Conservation (phyloP, 2,113 vertebrate genomes). For the Calypte anna region DNA sequence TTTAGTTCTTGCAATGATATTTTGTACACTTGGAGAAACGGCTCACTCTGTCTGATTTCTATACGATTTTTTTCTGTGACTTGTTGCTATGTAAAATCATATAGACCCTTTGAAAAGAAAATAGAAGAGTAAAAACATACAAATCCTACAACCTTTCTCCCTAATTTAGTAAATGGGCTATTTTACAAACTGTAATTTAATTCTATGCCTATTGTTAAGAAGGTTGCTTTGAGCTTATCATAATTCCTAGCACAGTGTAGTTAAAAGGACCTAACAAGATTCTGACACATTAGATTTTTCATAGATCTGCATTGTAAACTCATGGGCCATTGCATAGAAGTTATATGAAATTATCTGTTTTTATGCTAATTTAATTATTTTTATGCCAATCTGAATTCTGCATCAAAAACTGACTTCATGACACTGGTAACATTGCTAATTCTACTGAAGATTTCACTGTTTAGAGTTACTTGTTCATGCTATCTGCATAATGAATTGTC, state of each 20-base stretch:
- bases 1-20: not conserved
- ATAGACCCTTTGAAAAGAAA: not conserved
- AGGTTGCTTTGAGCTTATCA: not conserved
- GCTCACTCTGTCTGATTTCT: not conserved
- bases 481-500: constrained; percentile 72
- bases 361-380: not conserved
- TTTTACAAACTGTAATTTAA: not conserved
- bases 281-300: not conserved
- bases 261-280: not conserved
- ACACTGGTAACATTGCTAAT: not conserved
- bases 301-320: not conserved
- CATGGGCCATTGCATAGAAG: not conserved
- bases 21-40: not conserved
- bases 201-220: constrained; percentile 7
- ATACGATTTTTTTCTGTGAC: not conserved
- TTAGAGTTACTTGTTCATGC: constrained; percentile 64
- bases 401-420: not conserved
- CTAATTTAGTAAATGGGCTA: not conserved
- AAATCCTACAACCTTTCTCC: not conserved
- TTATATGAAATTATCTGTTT: not conserved
- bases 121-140: not conserved
- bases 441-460: constrained; percentile 39
- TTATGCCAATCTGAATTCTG: not conserved
- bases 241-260: not conserved
- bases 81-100: not conserved